phyloP scores from a whole-genome alignment of 2,888 invertebrate genomes.

The Prosopocoilus inquinatus region DNA sequence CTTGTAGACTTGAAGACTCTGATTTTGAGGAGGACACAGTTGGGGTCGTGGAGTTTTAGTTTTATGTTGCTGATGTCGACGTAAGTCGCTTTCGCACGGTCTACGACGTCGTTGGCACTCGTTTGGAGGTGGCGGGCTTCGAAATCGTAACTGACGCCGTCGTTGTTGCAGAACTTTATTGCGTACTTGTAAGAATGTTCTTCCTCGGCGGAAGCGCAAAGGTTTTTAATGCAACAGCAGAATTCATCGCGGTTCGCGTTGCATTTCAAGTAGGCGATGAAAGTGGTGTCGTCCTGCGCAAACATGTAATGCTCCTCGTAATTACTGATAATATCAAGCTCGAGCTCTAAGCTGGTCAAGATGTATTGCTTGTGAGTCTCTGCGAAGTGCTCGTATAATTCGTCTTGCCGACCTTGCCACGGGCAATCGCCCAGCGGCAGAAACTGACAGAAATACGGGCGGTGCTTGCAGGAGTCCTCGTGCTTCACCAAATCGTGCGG shows the following conservation, averaged over 20 bases:
- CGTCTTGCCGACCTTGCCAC: constrained; percentile 36
- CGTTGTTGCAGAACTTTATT: background rate
- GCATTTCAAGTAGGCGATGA: constrained; percentile 34
- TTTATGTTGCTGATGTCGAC: background rate
- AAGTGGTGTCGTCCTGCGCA: constrained; percentile 34
- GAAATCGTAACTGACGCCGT: background rate
- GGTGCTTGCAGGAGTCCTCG: constrained; percentile 36
- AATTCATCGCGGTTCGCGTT: constrained; percentile 30
- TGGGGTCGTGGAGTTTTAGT: background rate
- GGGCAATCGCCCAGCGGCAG: constrained; percentile 31
- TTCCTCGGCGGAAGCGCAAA: constrained; percentile 20
- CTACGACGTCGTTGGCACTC: background rate
- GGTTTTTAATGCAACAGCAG: constrained; percentile 32
- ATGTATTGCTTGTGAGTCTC: constrained; percentile 34
- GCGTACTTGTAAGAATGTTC: background rate
- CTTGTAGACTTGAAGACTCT: background rate
- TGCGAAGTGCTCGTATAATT: constrained; percentile 39
- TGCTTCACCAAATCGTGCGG: constrained; percentile 28
- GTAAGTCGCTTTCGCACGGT: background rate
- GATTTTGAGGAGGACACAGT: background rate
- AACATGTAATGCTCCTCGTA: constrained; percentile 39
- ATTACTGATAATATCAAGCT: constrained; percentile 39
- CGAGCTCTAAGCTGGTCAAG: constrained; percentile 35
- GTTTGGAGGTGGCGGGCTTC: background rate
- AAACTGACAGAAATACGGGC: constrained; percentile 30